These are phyloP conservation scores for Dusona sp. DNA, from an alignment of 2,888 invertebrate genomes.

Conservation along the genomic window DNA sequence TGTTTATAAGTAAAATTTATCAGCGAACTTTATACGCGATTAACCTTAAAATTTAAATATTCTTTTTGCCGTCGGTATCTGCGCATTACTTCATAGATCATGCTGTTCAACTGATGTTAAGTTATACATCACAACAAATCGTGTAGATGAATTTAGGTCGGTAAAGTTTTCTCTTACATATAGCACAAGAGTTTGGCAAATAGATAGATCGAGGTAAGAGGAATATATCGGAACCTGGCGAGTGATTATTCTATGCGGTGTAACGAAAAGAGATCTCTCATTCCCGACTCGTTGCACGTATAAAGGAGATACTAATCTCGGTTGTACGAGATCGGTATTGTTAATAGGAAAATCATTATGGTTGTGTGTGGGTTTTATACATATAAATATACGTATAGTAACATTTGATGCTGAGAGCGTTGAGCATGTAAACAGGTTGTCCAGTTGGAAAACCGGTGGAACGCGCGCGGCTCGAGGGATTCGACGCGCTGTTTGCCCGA, in stretches of 20 bases:
- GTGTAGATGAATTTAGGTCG: too few relatives aligned
- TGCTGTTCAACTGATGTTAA: too few relatives aligned
- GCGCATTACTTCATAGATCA: too few relatives aligned
- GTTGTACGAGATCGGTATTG: slow-evolving; percentile 77
- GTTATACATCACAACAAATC: too few relatives aligned
- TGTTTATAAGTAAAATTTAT: too few relatives aligned
- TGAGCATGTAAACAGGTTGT: slow-evolving; percentile 80
- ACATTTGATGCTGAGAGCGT: slow-evolving; percentile 58
- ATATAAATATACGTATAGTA: slow-evolving; percentile 1
- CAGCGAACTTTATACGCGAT: too few relatives aligned
- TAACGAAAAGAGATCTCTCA: slow-evolving; percentile 58
- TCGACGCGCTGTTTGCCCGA: slow-evolving; percentile 47
- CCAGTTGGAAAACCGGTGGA: slow-evolving; percentile 72
- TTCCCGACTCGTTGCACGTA: slow-evolving; percentile 63
- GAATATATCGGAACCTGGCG: slow-evolving; percentile 30
- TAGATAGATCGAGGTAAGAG: slow-evolving; percentile 41
- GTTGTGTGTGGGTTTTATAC: slow-evolving; percentile 52
- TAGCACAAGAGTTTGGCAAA: slow-evolving; percentile 29
- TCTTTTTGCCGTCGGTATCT: too few relatives aligned
- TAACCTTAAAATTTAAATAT: too few relatives aligned
- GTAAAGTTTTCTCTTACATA: background rate
- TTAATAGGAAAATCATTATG: slow-evolving; percentile 80
- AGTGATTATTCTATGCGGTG: slow-evolving; percentile 32
- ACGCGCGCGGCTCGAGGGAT: slow-evolving; percentile 67
- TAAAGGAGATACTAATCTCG: slow-evolving; percentile 78